Evolutionary conservation across 2,888 invertebrate genomes (phyloP).

Genomic region (Thumatha senex): DNA sequence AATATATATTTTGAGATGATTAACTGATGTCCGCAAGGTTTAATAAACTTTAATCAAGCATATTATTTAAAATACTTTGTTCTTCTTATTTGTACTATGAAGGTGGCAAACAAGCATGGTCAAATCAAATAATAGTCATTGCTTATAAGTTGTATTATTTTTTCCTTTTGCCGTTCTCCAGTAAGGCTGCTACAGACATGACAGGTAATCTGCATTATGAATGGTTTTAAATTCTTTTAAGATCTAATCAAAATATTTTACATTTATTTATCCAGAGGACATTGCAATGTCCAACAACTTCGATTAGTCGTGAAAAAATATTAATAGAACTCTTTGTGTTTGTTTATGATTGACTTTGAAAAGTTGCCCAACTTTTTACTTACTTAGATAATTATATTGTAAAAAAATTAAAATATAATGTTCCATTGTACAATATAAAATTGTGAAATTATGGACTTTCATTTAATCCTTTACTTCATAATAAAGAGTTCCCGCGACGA

Average conservation of each 20-base stretch:
- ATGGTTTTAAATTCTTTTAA: constrained; percentile 34
- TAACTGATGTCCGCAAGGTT: no score
- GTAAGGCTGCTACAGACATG: constrained; percentile 1
- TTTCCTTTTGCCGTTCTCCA: no score
- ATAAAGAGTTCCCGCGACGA: no score
- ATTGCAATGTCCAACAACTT: constrained; percentile 30
- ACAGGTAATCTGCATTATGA: constrained; percentile 33
- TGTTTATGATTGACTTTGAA: neutral
- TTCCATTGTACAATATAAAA: constrained; percentile 66
- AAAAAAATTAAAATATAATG: constrained; percentile 49
- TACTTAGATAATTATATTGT: constrained; percentile 31
- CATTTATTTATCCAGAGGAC: constrained; percentile 34
- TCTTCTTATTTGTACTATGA: no score
- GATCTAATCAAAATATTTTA: constrained; percentile 26
- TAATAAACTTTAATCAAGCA: no score
- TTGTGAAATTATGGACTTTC: constrained; percentile 42
- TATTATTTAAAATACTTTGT: no score
- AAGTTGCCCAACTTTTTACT: no score
- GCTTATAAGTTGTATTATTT: no score
- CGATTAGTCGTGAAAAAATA: constrained; percentile 1
- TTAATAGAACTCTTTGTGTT: neutral
- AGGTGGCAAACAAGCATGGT: no score
- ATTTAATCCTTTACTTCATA: constrained; percentile 1
- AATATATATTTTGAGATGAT: no score
- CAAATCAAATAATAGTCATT: no score